Percentiles rank a stretch among this genome's conserved stretches.
These are phyloP conservation scores for Drosophila formosana DNA, from an alignment of 2,888 invertebrate species.

Conservation along the genomic window DNA sequence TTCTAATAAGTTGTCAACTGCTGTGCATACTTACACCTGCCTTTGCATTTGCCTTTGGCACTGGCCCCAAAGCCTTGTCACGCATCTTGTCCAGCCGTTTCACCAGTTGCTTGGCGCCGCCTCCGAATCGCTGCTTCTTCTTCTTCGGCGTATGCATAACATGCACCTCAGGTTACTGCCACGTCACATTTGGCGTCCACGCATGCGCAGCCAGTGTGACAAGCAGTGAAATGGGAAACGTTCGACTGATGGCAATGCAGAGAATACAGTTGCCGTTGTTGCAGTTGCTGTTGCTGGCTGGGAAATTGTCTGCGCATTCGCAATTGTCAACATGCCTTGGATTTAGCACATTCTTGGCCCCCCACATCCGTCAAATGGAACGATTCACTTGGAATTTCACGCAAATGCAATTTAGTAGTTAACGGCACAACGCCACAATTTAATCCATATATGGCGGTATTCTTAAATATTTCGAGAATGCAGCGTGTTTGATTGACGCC, in stretches of 20 bases:
- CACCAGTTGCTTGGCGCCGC: conserved; percentile 41
- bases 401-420: conserved; percentile 62
- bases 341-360: conserved; percentile 48
- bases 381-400: conserved; percentile 30
- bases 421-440: conserved; percentile 67
- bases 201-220: conserved; percentile 65
- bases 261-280: conserved; percentile 4
- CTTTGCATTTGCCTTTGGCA: conserved; percentile 27
- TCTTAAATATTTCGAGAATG: conserved; percentile 54
- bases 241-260: neutral
- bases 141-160: neutral
- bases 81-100: conserved; percentile 46
- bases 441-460: conserved; percentile 70
- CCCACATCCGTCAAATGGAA: conserved; percentile 33
- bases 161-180: conserved; percentile 46
- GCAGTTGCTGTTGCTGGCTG: conserved; percentile 27
- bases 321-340: conserved; percentile 30
- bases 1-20: too few relatives aligned
- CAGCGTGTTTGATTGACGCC: conserved; percentile 63
- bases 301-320: conserved; percentile 47
- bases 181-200: conserved; percentile 57
- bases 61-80: conserved; percentile 43
- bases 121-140: conserved; percentile 5
- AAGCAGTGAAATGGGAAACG: conserved; percentile 48
- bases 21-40: conserved; percentile 1